phyloP scores from a whole-genome alignment of 2,888 invertebrate genomes.

The Chrysopilus asiliformis region DNA sequence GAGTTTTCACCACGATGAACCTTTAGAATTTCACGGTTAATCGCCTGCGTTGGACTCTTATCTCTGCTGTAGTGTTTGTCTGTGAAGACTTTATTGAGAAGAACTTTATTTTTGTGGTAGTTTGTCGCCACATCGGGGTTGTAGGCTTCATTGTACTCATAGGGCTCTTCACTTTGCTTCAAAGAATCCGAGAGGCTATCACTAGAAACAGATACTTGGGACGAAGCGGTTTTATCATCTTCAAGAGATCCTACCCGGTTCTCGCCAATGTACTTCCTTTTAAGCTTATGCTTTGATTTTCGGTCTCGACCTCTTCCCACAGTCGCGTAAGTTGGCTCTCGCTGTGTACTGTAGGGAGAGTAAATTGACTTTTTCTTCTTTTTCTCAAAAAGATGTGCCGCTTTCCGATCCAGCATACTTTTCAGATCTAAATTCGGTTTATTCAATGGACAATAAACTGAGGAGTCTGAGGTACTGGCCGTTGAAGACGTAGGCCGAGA shows the following conservation, averaged over 20 bases:
- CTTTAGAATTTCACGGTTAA: conserved; percentile 29
- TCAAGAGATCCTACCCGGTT: conserved; percentile 35
- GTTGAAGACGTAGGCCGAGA: conserved; percentile 28
- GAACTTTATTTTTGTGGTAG: conserved; percentile 30
- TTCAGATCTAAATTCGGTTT: conserved; percentile 30
- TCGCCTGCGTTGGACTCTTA: conserved; percentile 25
- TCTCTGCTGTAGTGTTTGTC: conserved; percentile 20
- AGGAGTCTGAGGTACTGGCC: conserved; percentile 35
- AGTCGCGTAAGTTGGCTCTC: conserved; percentile 29
- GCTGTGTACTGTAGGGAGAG: conserved; percentile 19
- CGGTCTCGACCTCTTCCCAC: conserved; percentile 23
- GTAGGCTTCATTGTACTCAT: conserved; percentile 30
- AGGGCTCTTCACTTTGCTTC: conserved; percentile 24
- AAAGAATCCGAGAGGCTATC: conserved; percentile 20
- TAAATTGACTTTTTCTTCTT: conserved; percentile 21
- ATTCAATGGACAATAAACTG: conserved; percentile 34
- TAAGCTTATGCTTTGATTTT: conserved; percentile 23
- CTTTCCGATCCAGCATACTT: conserved; percentile 30
- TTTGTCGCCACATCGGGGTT: conserved; percentile 28
- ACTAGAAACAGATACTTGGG: conserved; percentile 23
- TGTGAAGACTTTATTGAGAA: conserved; percentile 24
- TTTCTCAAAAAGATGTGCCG: conserved; percentile 27
- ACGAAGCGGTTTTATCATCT: conserved; percentile 24
- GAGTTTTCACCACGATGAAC: conserved; percentile 28
- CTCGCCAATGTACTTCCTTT: conserved; percentile 31